phyloP scores from a whole-genome alignment of 2,797 vertebrate species.

The Ciconia nigra region DNA sequence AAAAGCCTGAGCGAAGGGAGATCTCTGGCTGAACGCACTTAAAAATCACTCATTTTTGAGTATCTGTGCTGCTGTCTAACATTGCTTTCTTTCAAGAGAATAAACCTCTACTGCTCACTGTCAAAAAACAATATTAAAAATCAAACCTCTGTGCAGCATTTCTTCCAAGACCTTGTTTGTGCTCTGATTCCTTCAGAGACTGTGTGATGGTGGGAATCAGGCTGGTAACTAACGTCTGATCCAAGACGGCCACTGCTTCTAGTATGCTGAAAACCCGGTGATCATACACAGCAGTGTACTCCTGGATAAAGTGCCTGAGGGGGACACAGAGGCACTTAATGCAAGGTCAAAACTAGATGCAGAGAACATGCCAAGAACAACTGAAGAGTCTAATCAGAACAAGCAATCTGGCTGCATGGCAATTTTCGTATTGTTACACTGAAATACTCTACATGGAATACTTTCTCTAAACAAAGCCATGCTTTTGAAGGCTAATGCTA shows the following conservation, averaged over 20 bases:
- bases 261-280: conserved; percentile 86
- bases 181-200: conserved; percentile 85
- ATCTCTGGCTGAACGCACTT: neutral
- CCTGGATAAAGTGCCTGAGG: conserved; percentile 88
- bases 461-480: neutral
- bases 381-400: neutral
- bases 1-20: neutral
- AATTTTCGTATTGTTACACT: neutral
- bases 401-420: neutral
- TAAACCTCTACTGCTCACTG: neutral
- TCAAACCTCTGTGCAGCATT: conserved; percentile 86
- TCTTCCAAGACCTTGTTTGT: conserved; percentile 90
- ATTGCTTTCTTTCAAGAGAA: neutral
- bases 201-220: conserved; percentile 86
- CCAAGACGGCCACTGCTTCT: conserved; percentile 82
- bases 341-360: conserved; percentile 4
- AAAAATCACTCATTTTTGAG: neutral
- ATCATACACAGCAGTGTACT: conserved; percentile 84
- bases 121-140: neutral
- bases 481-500: neutral
- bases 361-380: conserved; percentile 1
- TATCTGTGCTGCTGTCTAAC: neutral
- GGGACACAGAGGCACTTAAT: conserved; percentile 3
- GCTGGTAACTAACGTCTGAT: conserved; percentile 76
- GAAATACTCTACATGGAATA: neutral